Evolutionary conservation across 2,888 invertebrate genomes (phyloP), one percentile per base, ranked within the genome.

Genomic region (Thelaira solivaga): DNA sequence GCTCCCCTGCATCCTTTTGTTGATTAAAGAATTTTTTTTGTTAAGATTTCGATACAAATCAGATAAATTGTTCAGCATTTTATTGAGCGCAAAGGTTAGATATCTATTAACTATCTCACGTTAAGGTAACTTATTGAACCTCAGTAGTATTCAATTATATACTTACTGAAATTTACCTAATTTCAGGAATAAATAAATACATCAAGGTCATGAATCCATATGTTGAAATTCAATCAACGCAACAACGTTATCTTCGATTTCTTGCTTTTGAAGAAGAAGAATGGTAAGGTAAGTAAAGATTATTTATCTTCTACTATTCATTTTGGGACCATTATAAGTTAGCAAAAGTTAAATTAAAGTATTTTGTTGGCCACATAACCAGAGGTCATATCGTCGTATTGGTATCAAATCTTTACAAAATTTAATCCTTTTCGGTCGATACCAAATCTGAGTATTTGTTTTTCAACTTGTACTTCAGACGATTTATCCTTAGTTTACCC

Each of bases 271-370:
- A 45, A 31, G 24, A 36, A 16, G 43, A 64, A n/a, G 41, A 65
- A 61, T 72, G 80, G 80, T 81, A 81, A 81, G 80, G 80, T 81
- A 80, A 72, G 79, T 36, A 53, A 45, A 29, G 29, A 7, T 16
- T 20, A 51, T 34, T 49, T n/a, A 4, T 16, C 7, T 20, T 20
- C 2, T 49, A 2, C 0, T 26, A 39, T n/a, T 4, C 8, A 59
- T 29, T 8, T 20, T 18, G 11, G n/a, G 4, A 20, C 43, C 1
- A 47, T 11, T 13, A 13, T 24, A n/a, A 16, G 45, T 4, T 34
- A 57, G 24, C 31, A 6, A 26, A 26, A 5, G 26, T 26, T 57
- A 16, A 39, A 39, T n/a, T n/a, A 16, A 45, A 13, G 41, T 62
- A 61, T 72, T 39, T 62, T 62, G 7, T 10, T 11, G 8, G 36